A percentile compares a stretch with the other conserved stretches of the same genome.
phyloP scores from a whole-genome alignment of 2,888 invertebrate genomes.

The Eupithecia insigniata region DNA sequence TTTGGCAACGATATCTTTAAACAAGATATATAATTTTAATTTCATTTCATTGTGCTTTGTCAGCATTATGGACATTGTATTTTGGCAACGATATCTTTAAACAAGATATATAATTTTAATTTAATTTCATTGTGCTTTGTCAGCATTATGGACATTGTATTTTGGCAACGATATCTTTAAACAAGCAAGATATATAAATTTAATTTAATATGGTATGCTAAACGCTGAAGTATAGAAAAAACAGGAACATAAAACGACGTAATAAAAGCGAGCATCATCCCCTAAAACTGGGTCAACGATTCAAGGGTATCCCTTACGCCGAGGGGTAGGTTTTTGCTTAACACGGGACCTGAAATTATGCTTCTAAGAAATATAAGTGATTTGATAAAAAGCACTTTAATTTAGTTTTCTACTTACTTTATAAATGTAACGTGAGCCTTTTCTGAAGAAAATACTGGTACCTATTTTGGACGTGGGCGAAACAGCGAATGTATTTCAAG shows the following conservation, averaged over 20 bases:
- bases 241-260: constrained; percentile 25
- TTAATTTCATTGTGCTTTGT: no score
- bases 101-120: no score
- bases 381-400: constrained; percentile 13
- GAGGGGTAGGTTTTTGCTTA: constrained; percentile 31
- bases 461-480: background rate
- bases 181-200: no score
- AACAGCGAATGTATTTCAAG: background rate
- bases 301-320: constrained; percentile 41
- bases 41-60: no score
- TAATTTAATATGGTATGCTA: background rate
- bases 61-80: no score
- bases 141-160: no score
- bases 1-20: no score
- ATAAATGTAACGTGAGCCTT: background rate
- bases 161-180: no score
- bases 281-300: constrained; percentile 44
- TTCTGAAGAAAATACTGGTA: background rate
- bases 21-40: no score
- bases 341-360: constrained; percentile 31
- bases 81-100: no score
- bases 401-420: no score
- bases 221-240: constrained; percentile 12
- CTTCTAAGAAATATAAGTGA: constrained; percentile 18
- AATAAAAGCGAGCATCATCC: constrained; percentile 37